Evolutionary conservation across 2,113 vertebrate species (phyloP).

Genomic region (Carassius auratus): DNA sequence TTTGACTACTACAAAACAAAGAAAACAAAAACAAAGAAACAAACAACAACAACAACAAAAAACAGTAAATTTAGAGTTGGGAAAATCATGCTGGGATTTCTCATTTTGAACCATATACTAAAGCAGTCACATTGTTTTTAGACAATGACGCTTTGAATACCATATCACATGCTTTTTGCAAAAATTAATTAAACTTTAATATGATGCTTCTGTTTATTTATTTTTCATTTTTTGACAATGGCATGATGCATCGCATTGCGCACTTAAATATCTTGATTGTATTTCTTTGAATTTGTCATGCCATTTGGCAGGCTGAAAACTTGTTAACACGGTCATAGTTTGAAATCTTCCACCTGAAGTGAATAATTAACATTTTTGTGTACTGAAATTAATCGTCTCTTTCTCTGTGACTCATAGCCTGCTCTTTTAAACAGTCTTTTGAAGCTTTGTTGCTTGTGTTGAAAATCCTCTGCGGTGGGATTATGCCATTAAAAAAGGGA

Average conservation of each 20-base stretch:
- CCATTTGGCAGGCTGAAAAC: neutral
- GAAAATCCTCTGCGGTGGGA: slow-evolving; percentile 41
- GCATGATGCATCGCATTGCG: neutral
- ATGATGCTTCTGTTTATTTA: no score
- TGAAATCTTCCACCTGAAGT: slow-evolving; percentile 3
- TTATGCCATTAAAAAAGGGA: slow-evolving; percentile 43
- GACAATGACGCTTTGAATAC: neutral
- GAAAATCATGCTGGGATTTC: neutral
- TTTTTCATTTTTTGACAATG: neutral
- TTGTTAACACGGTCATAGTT: neutral
- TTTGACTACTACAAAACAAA: neutral
- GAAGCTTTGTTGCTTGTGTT: slow-evolving; percentile 37
- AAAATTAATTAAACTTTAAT: neutral
- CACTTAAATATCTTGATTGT: neutral
- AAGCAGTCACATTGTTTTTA: neutral
- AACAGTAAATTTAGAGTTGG: no score
- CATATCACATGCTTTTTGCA: neutral
- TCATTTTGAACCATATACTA: no score
- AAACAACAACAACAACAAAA: no score
- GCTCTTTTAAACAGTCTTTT: neutral
- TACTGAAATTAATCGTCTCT: slow-evolving; percentile 9
- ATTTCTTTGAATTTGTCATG: neutral
- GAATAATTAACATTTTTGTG: neutral
- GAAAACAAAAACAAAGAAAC: no score
- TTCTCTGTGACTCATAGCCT: slow-evolving; percentile 37